phyloP scores from a whole-genome alignment of 2,888 invertebrate species.

The Lithophane semibrunnea region DNA sequence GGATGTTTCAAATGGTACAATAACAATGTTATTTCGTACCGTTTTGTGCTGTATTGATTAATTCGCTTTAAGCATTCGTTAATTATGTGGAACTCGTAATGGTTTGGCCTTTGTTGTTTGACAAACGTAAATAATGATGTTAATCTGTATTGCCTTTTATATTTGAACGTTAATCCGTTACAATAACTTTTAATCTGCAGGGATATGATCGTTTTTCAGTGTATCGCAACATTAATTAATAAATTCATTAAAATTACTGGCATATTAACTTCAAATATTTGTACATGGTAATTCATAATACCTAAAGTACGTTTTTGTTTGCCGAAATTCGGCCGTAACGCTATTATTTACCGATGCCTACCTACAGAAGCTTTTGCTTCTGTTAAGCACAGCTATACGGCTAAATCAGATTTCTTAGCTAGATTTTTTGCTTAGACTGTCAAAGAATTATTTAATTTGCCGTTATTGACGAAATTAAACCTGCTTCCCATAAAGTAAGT shows the following conservation, averaged over 20 bases:
- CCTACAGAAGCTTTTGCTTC: not conserved
- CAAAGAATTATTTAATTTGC: not conserved
- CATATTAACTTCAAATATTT: slow-evolving; percentile 36
- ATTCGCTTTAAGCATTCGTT: slow-evolving; percentile 60
- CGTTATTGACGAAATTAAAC: not conserved
- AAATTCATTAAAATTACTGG: slow-evolving; percentile 38
- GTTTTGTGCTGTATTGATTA: slow-evolving; percentile 61
- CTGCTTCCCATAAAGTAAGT: not conserved
- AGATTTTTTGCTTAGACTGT: not conserved
- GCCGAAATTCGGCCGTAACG: not conserved
- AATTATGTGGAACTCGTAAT: slow-evolving; percentile 55
- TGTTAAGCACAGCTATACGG: not conserved
- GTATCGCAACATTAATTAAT: slow-evolving; percentile 36
- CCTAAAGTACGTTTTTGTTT: slow-evolving; percentile 32
- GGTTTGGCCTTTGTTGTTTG: slow-evolving; percentile 47
- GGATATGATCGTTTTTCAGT: slow-evolving; percentile 1
- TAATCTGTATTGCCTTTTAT: slow-evolving; percentile 26
- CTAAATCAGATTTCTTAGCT: not conserved
- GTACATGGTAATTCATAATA: slow-evolving; percentile 26
- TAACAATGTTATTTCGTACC: slow-evolving; percentile 70
- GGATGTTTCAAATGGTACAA: slow-evolving; percentile 66
- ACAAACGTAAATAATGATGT: slow-evolving; percentile 33
- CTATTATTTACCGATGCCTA: not conserved
- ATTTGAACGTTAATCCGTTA: slow-evolving; percentile 36
- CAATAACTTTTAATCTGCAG: slow-evolving; percentile 41